Conservation (phyloP, 2,797 vertebrate genomes). For the Enteromius argenteus region DNA sequence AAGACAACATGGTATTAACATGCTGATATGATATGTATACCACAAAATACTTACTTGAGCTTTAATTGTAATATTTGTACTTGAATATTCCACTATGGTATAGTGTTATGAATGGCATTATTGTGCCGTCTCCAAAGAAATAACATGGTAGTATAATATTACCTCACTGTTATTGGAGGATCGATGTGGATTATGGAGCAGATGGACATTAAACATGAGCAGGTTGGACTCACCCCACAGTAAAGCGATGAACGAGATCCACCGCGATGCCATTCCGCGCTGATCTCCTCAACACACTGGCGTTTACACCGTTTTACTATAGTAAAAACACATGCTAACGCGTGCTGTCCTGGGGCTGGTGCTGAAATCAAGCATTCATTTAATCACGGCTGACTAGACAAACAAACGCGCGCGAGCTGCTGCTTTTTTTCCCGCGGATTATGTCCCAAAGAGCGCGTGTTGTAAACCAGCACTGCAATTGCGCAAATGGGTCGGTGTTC, state of each 20-base stretch:
- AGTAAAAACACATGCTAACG: constrained; percentile 4
- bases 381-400: background rate
- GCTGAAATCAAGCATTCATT: background rate
- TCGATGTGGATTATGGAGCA: background rate
- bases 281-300: constrained; percentile 4
- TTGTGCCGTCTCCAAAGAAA: too few relatives aligned
- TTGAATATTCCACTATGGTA: background rate
- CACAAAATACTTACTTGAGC: background rate
- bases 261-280: constrained; percentile 68
- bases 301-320: background rate
- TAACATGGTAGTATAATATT: background rate
- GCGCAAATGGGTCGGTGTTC: background rate
- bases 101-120: background rate
- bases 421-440: background rate
- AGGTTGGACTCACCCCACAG: constrained; percentile 75
- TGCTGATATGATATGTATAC: background rate
- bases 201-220: constrained; percentile 42
- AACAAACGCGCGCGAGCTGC: background rate
- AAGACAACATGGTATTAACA: too few relatives aligned
- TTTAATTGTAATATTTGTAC: background rate
- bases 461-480: background rate
- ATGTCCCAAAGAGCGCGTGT: background rate
- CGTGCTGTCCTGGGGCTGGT: background rate
- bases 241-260: constrained; percentile 66
- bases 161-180: background rate